Evolutionary conservation across 2,888 invertebrate species (phyloP).

Genomic region (Perdita meconis): DNA sequence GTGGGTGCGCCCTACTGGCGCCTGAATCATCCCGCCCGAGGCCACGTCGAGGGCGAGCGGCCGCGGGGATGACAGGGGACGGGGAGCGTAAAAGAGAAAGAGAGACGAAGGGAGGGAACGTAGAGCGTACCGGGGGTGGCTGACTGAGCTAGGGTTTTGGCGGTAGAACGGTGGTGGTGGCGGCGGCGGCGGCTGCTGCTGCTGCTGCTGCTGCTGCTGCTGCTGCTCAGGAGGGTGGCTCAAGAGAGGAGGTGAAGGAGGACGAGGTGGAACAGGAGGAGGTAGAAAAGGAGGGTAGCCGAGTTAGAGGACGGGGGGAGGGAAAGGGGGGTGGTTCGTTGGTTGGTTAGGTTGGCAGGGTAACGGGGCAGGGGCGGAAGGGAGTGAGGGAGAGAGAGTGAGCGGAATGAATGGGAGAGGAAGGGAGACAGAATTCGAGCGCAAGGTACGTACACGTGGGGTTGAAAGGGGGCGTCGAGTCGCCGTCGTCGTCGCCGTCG

Average conservation of each 20-base stretch:
- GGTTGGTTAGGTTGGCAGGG: constrained; percentile 77
- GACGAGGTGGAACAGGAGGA: constrained; percentile 57
- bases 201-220: constrained; percentile 48
- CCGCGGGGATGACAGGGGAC: constrained; percentile 49
- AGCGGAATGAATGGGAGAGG: constrained; percentile 34
- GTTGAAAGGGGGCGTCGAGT: constrained; percentile 76
- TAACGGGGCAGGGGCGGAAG: constrained; percentile 64
- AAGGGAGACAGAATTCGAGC: constrained; percentile 78
- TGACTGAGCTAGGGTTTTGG: constrained; percentile 80
- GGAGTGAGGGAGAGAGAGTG: constrained; percentile 42
- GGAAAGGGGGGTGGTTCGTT: constrained; percentile 60
- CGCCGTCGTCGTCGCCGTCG: constrained; percentile 63
- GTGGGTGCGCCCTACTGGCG: constrained; percentile 84
- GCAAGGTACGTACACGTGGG: constrained; percentile 81
- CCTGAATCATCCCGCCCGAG: constrained; percentile 84
- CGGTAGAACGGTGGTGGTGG: constrained; percentile 72
- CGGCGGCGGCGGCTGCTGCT: constrained; percentile 50
- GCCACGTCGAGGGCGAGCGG: constrained; percentile 73
- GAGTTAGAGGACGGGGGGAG: constrained; percentile 23
- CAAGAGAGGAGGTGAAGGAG: constrained; percentile 58
- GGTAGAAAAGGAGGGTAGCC: constrained; percentile 51
- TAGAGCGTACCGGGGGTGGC: constrained; percentile 51
- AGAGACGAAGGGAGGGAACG: constrained; percentile 40
- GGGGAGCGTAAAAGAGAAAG: constrained; percentile 66
- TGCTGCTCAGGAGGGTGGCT: constrained; percentile 64